Percentiles rank a stretch among this genome's conserved stretches.
Evolutionary conservation across 2,797 vertebrate species (phyloP).

Genomic region (Picus viridis): DNA sequence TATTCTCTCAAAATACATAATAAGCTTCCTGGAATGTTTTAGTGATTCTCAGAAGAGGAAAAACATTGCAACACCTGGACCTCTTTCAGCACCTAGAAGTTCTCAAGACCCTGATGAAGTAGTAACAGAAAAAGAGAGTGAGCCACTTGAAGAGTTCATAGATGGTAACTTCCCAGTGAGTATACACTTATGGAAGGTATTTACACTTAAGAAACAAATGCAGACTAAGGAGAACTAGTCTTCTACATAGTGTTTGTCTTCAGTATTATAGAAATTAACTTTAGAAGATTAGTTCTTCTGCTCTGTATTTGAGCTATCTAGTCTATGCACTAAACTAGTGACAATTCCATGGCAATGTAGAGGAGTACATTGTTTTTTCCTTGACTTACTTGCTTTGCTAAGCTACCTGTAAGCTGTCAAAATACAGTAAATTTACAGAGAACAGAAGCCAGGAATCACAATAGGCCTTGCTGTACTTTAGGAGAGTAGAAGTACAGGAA

Average conservation of each 20-base stretch:
- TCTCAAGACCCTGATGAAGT: constrained; percentile 69
- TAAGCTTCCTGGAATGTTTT: constrained; percentile 63
- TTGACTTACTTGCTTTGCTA: background rate
- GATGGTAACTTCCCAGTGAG: constrained; percentile 91
- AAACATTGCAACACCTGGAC: constrained; percentile 70
- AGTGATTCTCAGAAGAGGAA: constrained; percentile 93
- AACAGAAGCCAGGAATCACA: background rate
- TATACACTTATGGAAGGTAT: constrained; percentile 11
- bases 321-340: background rate
- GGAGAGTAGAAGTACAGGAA: background rate
- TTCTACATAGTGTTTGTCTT: background rate
- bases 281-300: background rate
- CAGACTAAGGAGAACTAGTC: background rate
- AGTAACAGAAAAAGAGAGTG: constrained; percentile 82
- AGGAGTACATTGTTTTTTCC: background rate
- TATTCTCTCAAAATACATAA: background rate
- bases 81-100: constrained; percentile 73
- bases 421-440: background rate
- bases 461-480: background rate
- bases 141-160: constrained; percentile 78
- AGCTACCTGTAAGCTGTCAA: background rate
- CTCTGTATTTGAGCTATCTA: background rate
- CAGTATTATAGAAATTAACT: background rate
- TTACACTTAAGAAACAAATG: background rate
- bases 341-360: background rate